Evolutionary conservation across 2,888 invertebrate genomes (phyloP), one percentile per base, ranked within the genome.

Genomic region (Eledone cirrhosa): DNA sequence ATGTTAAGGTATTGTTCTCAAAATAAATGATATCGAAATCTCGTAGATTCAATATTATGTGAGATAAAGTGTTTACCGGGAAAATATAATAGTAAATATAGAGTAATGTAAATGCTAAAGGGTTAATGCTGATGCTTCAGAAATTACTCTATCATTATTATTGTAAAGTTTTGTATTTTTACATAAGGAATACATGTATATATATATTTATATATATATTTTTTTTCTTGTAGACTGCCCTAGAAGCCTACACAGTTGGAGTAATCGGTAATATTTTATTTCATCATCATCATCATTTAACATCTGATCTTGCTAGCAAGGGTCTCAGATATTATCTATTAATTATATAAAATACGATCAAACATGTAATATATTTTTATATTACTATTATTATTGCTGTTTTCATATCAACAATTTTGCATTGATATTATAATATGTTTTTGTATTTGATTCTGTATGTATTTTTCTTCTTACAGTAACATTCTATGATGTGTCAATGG

Each of bases 201-300:
- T n/a, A n/a, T n/a, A n/a, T n/a, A n/a, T n/a, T n/a, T n/a, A 41
- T 27, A 72, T 29, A 69, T 67, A 82, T 48, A 67, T 76, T 76
- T 83, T 83, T 84, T 84, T 83, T 82, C 83, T 93, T 92, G n/a
- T 91, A 95, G 95, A 96, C 96, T 13, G 91, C 94, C 41, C 93
- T 95, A 65, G 94, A 96, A 91, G 94, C 96, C 0, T 94, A 94
- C 88, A 94, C 94, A 0, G 92, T 96, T 80, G 96, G 95, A 77
- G 94, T 95, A 31, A 91, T 95, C 24, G 91, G 92, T 92, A 86
- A 83, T 90, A 63, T 41, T 41, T 41, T 41, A 41, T 41, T 41
- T 41, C n/a, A n/a, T 53, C n/a, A 22, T 53, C n/a, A 53, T 53
- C 22, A n/a, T 19, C 4, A 16, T 22, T 63, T 63, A 63, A 63